Base-by-base conservation (phyloP, 2,888 invertebrate species). In the Ectobius pallidus region DNA sequence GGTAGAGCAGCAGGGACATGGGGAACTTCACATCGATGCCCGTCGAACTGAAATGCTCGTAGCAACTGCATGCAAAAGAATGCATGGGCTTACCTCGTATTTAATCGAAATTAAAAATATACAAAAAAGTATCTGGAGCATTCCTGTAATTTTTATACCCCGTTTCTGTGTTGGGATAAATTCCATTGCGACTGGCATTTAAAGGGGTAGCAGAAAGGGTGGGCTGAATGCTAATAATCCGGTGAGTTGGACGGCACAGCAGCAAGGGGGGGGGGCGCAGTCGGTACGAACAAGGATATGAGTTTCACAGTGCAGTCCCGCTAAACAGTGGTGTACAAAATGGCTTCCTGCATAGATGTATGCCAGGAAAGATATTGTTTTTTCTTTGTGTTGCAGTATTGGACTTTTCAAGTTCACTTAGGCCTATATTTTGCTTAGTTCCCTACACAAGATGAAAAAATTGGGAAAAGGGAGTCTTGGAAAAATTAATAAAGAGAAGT, bases 241-340 rank as follows among this genome's bases (percentile, higher is more conserved):
- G 20, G 65, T 46, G 71, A 77, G 80, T 78, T 77, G n/a, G n/a
- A n/a, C n/a, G n/a, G n/a, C n/a, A n/a, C n/a, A n/a, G n/a, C n/a
- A n/a, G n/a, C n/a, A n/a, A n/a, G n/a, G 80, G 75, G 77, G 77
- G 78, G 78, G 77, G 80, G 79, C 85, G 83, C 85, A 84, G 85
- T 85, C 85, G 83, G 46, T 69, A 65, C 67, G 71, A 27, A 44
- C 34, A 73, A 62, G 81, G 84, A 25, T 65, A 65, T 63, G 63
- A 62, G 34, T 62, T 63, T 42, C 63, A 63, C 63, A 63, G 42
- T 63, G 42, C 30, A 25, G 22, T 6, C 63, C 63, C 52, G 4
- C 25, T 2, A 16, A 4, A n/a, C 58, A 58, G 2, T 16, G 32
- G n/a, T 65, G 44, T 46, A 44, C 65, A 65, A 65, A 63, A 39